phyloP scores from a whole-genome alignment of 2,797 vertebrate genomes.

The Acanthornis magna region DNA sequence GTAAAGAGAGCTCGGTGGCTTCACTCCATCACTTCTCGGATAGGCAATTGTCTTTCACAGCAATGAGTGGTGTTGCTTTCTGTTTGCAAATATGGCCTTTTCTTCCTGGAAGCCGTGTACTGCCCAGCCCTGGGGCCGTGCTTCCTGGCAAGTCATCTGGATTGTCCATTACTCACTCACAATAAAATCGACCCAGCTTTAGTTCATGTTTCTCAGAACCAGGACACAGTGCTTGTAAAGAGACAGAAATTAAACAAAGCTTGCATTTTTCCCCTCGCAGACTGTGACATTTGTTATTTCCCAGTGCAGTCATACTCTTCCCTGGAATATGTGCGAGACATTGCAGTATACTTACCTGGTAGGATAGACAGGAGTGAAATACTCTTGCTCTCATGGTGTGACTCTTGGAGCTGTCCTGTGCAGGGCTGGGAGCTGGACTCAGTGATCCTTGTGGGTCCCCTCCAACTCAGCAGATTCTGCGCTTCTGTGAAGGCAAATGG shows the following conservation, averaged over 20 bases:
- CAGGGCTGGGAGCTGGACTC: background rate
- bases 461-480: background rate
- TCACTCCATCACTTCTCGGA: constrained; percentile 21
- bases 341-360: background rate
- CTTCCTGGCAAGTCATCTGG: constrained; percentile 36
- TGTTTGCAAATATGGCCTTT: background rate
- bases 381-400: background rate
- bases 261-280: background rate
- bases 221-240: background rate
- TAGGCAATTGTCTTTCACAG: background rate
- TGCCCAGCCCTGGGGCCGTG: background rate
- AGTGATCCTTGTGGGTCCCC: background rate
- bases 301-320: background rate
- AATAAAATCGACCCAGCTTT: background rate
- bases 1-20: background rate
- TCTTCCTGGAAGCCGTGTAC: constrained; percentile 28
- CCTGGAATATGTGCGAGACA: background rate
- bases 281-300: background rate
- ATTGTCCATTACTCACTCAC: background rate
- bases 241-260: background rate
- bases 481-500: background rate
- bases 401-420: background rate
- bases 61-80: background rate
- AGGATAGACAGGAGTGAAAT: background rate
- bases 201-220: background rate